These are phyloP conservation scores for Danio kyathit DNA, from an alignment of 2,797 vertebrate genomes.

Conservation along the genomic window DNA sequence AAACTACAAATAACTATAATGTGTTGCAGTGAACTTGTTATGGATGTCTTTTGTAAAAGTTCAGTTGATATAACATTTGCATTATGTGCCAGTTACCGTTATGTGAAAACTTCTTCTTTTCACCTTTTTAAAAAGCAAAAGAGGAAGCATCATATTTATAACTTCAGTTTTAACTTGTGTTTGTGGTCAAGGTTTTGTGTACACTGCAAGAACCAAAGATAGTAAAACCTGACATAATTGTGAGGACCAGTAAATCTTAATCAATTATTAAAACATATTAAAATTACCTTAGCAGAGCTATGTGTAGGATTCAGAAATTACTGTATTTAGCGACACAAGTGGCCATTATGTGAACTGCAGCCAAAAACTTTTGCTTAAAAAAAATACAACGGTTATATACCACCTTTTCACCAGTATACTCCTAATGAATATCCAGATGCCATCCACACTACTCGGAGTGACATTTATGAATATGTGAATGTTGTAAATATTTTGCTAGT, in stretches of 20 bases:
- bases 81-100: neutral
- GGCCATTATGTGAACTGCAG: too few relatives aligned
- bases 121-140: neutral
- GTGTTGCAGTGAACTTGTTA: neutral
- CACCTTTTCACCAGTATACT: too few relatives aligned
- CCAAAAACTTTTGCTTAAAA: too few relatives aligned
- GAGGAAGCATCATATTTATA: slow-evolving; percentile 4
- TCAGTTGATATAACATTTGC: neutral
- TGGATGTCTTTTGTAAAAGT: neutral
- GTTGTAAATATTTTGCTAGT: too few relatives aligned
- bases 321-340: too few relatives aligned
- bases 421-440: too few relatives aligned
- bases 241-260: neutral
- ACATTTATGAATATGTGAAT: too few relatives aligned
- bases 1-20: neutral
- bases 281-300: too few relatives aligned
- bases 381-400: too few relatives aligned
- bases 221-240: neutral
- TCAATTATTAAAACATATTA: too few relatives aligned
- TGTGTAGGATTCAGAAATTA: too few relatives aligned
- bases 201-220: neutral
- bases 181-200: neutral
- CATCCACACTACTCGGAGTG: too few relatives aligned
- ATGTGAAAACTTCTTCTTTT: slow-evolving; percentile 19
- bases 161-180: slow-evolving; percentile 2